Conservation (phyloP, 2,888 invertebrate genomes). For the Nyleta sp. region DNA sequence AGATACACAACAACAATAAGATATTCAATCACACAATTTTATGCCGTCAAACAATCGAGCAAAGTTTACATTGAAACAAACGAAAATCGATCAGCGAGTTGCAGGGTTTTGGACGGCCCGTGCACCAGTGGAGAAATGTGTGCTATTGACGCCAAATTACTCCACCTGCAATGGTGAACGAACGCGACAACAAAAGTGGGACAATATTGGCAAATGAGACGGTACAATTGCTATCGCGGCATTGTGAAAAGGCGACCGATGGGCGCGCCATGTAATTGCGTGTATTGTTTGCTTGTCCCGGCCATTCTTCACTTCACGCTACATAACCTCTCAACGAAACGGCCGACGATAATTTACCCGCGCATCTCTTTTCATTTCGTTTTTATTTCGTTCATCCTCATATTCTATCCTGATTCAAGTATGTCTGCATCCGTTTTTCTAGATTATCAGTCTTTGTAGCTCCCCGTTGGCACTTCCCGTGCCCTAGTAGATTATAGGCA, state of each 20-base stretch:
- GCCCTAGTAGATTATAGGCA: constrained; percentile 66
- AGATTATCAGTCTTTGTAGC: constrained; percentile 36
- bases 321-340: constrained; percentile 66
- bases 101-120: constrained; percentile 25
- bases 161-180: constrained; percentile 61
- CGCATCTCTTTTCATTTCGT: constrained; percentile 50
- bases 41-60: constrained; percentile 48
- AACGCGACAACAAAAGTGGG: constrained; percentile 76
- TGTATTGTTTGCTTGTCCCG: constrained; percentile 77
- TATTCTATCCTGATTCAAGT: constrained; percentile 7
- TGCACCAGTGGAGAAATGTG: constrained; percentile 41
- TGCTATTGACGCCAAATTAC: constrained; percentile 56
- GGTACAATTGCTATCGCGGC: constrained; percentile 76
- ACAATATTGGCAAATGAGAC: constrained; percentile 82
- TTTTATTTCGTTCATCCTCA: constrained; percentile 33
- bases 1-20: constrained; percentile 54
- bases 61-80: constrained; percentile 59
- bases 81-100: constrained; percentile 49
- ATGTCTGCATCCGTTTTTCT: background rate
- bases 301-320: constrained; percentile 67
- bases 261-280: constrained; percentile 79
- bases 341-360: constrained; percentile 72
- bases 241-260: constrained; percentile 77
- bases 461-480: constrained; percentile 56
- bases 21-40: constrained; percentile 56